Evolutionary conservation across 2,888 invertebrate genomes (phyloP), one percentile per base, ranked within the genome.

Genomic region (Pristionchus arcanus): DNA sequence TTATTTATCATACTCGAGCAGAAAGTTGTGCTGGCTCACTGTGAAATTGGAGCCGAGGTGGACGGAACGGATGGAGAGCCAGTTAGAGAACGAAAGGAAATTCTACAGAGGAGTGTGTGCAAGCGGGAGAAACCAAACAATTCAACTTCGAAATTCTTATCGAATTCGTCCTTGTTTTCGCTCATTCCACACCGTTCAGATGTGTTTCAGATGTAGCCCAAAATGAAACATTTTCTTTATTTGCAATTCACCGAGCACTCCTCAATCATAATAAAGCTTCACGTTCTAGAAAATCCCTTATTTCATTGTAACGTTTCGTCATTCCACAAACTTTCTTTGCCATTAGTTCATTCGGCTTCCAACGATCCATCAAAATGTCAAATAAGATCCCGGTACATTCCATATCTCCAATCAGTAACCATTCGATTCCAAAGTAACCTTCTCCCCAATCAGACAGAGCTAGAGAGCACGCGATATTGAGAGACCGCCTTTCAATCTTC

Each of bases 51-150:
- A 71, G 68, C 28, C 15, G 68, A n/a, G n/a, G 68, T 71, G 68
- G 34, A 71, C 31, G 16, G 31, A 71, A 71, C 68, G 28, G 68
- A 31, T 19, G 34, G 16, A 21, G 68, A 71, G 68, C 31, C 34
- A 71, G 68, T 31, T 31, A 71, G 68, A 71, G 34, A 71, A 28
- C 34, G 68, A 71, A 34, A 28, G 68, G 34, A 71, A 71, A 71
- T 71, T 71, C 68, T 71, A 71, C 68, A 71, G 63, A 11, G 7
- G 25, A 25, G 63, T 63, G 63, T 63, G 63, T 59, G 59, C 25
- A 59, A 5, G 21, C 13, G 63, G 25, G 63, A n/a, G 1, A 63
- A 63, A n/a, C 63, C 63, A 63, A 63, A 63, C 63, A 63, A 25
- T 63, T 63, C 63, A 63, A 63, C 63, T 63, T 63, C 63, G 1